These are phyloP conservation scores for Actinernus sp. DNA, from an alignment of 92 coral and sea anemone genomes.

Conservation along the genomic window DNA sequence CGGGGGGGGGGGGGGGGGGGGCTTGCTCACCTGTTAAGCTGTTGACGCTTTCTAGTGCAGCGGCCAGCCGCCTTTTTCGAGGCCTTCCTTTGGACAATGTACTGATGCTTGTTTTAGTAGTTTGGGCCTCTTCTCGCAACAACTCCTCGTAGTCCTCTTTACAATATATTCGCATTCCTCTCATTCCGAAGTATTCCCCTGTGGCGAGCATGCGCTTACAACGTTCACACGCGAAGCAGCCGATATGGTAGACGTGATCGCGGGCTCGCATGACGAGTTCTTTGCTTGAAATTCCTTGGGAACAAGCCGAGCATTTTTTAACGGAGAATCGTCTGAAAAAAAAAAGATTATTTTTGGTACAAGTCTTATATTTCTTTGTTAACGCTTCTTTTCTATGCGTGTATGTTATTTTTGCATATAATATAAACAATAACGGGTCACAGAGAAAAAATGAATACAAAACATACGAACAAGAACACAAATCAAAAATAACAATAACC, in stretches of 20 bases:
- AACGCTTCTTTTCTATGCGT: no score
- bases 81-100: slow-evolving; percentile 81
- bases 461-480: no score
- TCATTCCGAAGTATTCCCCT: slow-evolving; percentile 98
- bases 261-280: slow-evolving; percentile 99
- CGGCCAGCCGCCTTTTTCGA: slow-evolving; percentile 75
- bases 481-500: no score
- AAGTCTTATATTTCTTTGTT: no score
- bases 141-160: slow-evolving; percentile 89
- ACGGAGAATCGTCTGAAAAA: slow-evolving; percentile 82
- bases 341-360: no score
- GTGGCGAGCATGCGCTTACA: slow-evolving; percentile 98
- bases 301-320: slow-evolving; percentile 87
- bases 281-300: slow-evolving; percentile 85
- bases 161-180: slow-evolving; percentile 84
- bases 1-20: no score
- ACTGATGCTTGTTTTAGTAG: slow-evolving; percentile 48
- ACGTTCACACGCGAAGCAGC: slow-evolving; percentile 99
- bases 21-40: no score
- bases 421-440: no score
- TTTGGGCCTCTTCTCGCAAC: slow-evolving; percentile 74
- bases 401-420: no score
- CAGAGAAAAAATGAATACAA: no score
- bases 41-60: slow-evolving; percentile 67
- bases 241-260: slow-evolving; percentile 94